Evolutionary conservation across 1,140 invertebrate species (phyloP), one percentile per base, ranked within the genome.

Genomic region (Drosophila quadrilineata): DNA sequence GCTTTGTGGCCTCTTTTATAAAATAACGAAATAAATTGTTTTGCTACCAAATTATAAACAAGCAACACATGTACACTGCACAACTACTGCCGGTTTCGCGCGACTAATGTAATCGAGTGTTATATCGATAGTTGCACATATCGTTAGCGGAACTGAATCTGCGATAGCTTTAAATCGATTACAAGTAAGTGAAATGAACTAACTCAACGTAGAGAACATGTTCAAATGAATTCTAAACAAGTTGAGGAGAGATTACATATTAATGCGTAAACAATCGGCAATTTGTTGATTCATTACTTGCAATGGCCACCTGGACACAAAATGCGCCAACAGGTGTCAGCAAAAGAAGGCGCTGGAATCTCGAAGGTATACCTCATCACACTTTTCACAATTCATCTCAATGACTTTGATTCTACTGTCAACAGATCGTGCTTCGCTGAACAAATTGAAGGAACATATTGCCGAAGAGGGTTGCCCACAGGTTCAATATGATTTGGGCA

Each of bases 391-490:
- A n/a, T n/a, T n/a, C n/a, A n/a, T n/a, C n/a, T 14, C 10, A 40
- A 57, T 50, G 36, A 17, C 4, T 16, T 3, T 49, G 6, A 9
- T 19, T 22, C 6, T 45, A 6, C 0, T 31, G 8, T 1, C 14
- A 22, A 5, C 53, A 92, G 92, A 82, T 90, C 91, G 90, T 45
- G 91, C 91, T 5, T 91, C 92, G 6, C 79, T 93, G 2, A 90
- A 91, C 84, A 90, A 92, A 67, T 87, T 93, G 40, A 90, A 93
- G 26, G 91, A 91, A 60, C 92, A 93, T 63, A 79, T 94, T 48
- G 93, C 93, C 5, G 92, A 94, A 71, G 93, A 94, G 80, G 93
- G 93, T 9, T 94, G 93, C 77, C 92, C 93, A 0, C 93, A 94
- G 62, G 92, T 92, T 29, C 94, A 94, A 88, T 91, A 93, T 57